Evolutionary conservation across 2,888 invertebrate genomes (phyloP).

Genomic region (Drosophila nr. fundita): DNA sequence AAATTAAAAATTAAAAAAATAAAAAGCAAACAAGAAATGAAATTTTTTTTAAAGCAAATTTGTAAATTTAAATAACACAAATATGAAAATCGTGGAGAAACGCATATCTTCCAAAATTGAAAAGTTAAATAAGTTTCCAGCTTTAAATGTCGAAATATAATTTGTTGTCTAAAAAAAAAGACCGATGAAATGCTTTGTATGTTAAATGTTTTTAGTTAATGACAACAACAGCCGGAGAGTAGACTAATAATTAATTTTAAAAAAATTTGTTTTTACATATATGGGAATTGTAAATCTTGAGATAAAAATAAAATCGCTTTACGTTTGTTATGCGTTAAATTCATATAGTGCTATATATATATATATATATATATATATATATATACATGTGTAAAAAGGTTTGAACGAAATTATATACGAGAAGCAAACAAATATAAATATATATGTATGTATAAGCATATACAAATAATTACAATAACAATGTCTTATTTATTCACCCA

Average conservation of each 20-base stretch:
- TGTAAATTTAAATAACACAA: not conserved
- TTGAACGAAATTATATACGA: conserved; percentile 43
- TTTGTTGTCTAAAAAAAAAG: not conserved
- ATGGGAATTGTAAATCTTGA: conserved; percentile 8
- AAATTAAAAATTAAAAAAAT: not conserved
- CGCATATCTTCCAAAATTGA: not conserved
- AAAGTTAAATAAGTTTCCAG: not conserved
- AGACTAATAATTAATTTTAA: not conserved
- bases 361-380: not conserved
- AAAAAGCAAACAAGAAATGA: not conserved
- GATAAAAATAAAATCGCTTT: conserved; percentile 8
- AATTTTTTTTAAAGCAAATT: not conserved
- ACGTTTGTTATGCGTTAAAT: conserved; percentile 17
- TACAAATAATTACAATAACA: conserved; percentile 19
- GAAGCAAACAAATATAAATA: conserved; percentile 19
- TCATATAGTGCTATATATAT: conserved; percentile 12
- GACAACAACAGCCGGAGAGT: not conserved
- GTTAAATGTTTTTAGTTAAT: not conserved
- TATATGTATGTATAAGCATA: conserved; percentile 43
- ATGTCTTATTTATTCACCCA: not conserved
- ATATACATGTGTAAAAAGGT: conserved; percentile 52
- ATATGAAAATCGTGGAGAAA: not conserved
- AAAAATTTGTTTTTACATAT: conserved; percentile 1
- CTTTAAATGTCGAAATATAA: conserved; percentile 1
- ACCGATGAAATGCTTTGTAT: conserved; percentile 4